Conservation (phyloP, 2,888 invertebrate genomes). For the Carabus problematicus region DNA sequence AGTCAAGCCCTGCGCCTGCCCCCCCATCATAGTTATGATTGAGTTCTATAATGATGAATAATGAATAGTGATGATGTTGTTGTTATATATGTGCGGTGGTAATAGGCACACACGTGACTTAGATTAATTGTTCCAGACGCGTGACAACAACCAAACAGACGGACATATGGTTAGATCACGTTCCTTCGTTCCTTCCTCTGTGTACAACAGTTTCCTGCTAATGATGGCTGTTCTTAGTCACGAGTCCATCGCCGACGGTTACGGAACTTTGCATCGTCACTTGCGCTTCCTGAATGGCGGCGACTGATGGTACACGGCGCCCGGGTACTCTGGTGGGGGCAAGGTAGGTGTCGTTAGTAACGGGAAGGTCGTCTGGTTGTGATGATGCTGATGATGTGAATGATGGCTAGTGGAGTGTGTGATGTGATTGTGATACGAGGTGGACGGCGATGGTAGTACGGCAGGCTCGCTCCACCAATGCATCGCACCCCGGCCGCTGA, state of each 20-base stretch:
- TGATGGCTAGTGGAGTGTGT: slow-evolving; percentile 24
- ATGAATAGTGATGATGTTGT: not conserved
- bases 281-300: slow-evolving; percentile 57
- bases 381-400: slow-evolving; percentile 43
- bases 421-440: slow-evolving; percentile 47
- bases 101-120: slow-evolving; percentile 43
- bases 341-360: slow-evolving; percentile 35
- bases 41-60: too few relatives aligned
- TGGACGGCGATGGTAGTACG: slow-evolving; percentile 48
- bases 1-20: slow-evolving; percentile 16
- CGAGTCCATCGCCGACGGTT: slow-evolving; percentile 4
- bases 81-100: slow-evolving; percentile 38
- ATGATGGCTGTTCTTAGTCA: not conserved
- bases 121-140: slow-evolving; percentile 41
- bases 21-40: not conserved
- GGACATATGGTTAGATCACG: slow-evolving; percentile 7
- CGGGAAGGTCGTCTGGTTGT: slow-evolving; percentile 28
- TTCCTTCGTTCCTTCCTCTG: not conserved
- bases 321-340: slow-evolving; percentile 32
- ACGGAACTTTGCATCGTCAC: slow-evolving; percentile 48
- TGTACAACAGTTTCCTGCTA: not conserved
- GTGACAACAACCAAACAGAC: slow-evolving; percentile 26
- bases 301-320: slow-evolving; percentile 48
- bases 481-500: slow-evolving; percentile 40
- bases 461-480: slow-evolving; percentile 50